Percentiles rank a stretch among this genome's conserved stretches.
phyloP scores from a whole-genome alignment of 1,140 invertebrate genomes.

The Ptiloglossa arizonensis region DNA sequence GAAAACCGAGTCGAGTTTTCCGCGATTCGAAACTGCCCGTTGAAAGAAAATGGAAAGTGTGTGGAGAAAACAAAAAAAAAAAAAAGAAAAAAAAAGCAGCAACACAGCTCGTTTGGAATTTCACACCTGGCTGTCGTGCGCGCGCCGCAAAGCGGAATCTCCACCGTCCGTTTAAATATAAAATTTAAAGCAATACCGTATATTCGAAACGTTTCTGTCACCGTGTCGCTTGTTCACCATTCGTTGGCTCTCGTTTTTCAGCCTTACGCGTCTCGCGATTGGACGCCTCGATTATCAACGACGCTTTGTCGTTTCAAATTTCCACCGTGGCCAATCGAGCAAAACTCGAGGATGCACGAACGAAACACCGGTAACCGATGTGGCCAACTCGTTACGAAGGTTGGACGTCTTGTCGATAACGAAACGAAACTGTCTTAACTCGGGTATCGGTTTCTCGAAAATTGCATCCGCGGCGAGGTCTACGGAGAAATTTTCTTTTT shows the following conservation, averaged over 20 bases:
- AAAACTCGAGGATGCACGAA: too few relatives aligned
- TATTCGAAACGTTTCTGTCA: not conserved
- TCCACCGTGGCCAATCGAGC: not conserved
- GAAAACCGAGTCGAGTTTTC: too few relatives aligned
- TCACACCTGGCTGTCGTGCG: not conserved
- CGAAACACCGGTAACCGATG: not conserved
- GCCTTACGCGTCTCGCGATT: not conserved
- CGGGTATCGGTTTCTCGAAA: not conserved
- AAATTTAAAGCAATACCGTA: constrained; percentile 11
- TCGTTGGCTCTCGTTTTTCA: not conserved
- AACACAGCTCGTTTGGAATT: not conserved
- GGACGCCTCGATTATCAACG: not conserved
- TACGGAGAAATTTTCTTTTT: too few relatives aligned
- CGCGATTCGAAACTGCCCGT: too few relatives aligned
- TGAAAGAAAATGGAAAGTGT: too few relatives aligned
- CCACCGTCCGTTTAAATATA: not conserved
- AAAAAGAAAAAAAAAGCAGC: not conserved
- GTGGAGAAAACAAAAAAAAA: too few relatives aligned
- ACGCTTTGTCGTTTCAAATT: constrained; percentile 1
- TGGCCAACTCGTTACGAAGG: not conserved
- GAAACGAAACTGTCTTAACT: not conserved
- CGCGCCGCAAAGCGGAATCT: not conserved
- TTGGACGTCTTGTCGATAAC: not conserved
- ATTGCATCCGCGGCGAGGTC: too few relatives aligned
- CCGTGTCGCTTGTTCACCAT: not conserved